Evolutionary conservation across 2,888 invertebrate genomes (phyloP).

Genomic region (Drosophila melanocephala): DNA sequence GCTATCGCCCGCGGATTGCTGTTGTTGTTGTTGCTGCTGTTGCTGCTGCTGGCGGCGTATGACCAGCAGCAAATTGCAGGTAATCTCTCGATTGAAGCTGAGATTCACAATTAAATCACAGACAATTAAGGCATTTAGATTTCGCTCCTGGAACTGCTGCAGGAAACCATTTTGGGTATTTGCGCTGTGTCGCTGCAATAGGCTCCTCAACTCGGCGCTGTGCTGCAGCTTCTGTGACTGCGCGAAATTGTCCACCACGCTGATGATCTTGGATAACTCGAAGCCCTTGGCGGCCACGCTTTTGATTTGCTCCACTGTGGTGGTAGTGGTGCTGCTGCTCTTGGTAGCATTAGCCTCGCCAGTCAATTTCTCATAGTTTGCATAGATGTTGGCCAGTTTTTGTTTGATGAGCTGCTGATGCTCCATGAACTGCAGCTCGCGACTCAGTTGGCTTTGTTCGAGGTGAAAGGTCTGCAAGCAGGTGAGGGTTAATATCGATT

Average conservation of each 20-base stretch:
- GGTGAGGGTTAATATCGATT: not conserved
- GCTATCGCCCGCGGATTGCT: not conserved
- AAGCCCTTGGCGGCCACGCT: constrained; percentile 87
- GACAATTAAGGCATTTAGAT: constrained; percentile 80
- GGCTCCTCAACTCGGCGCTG: constrained; percentile 66
- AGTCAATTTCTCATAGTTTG: constrained; percentile 79
- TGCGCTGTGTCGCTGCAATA: constrained; percentile 75
- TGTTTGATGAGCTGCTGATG: constrained; percentile 86
- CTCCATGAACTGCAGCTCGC: constrained; percentile 90
- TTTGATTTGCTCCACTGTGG: constrained; percentile 86
- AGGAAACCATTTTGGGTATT: constrained; percentile 81
- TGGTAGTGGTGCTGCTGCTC: constrained; percentile 45
- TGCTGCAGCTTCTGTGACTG: constrained; percentile 79
- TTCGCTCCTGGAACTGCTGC: constrained; percentile 78
- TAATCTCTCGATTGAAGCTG: constrained; percentile 83
- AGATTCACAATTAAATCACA: constrained; percentile 84
- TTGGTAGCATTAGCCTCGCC: constrained; percentile 21
- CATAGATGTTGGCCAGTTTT: constrained; percentile 81
- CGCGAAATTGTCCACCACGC: constrained; percentile 88
- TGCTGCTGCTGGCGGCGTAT: constrained; percentile 80
- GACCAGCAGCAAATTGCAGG: constrained; percentile 80
- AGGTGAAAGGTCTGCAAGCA: constrained; percentile 89
- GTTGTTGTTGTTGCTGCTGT: constrained; percentile 21
- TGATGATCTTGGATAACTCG: constrained; percentile 88
- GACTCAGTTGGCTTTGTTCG: constrained; percentile 88